These are phyloP conservation scores for Pristionchus exspectatus DNA, from an alignment of 2,888 invertebrate genomes.

Conservation along the genomic window DNA sequence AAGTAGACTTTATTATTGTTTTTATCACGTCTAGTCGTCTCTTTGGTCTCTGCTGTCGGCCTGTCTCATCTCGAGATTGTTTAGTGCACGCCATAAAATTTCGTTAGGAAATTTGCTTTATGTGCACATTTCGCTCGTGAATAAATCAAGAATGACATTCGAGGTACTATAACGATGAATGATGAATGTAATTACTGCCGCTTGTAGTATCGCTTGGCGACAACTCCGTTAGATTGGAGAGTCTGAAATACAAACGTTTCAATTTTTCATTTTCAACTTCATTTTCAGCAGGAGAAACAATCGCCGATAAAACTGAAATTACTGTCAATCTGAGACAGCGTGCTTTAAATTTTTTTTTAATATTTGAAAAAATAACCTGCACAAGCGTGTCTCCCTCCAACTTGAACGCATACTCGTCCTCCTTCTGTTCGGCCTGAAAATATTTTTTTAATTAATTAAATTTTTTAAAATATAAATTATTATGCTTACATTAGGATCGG, in stretches of 20 bases:
- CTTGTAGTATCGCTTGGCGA: slow-evolving; percentile 19
- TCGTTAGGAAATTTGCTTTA: no score
- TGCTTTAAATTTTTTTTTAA: no score
- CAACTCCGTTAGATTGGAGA: neutral
- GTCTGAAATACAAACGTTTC: slow-evolving; percentile 14
- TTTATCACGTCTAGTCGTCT: no score
- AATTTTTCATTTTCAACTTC: no score
- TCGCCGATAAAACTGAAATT: neutral
- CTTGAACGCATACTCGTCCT: slow-evolving; percentile 74
- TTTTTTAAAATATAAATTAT: neutral
- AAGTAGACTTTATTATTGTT: no score
- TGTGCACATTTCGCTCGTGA: no score
- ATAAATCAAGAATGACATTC: no score
- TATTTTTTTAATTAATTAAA: neutral
- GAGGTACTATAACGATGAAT: no score
- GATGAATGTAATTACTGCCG: neutral
- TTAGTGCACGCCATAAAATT: no score
- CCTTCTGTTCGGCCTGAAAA: slow-evolving; percentile 72
- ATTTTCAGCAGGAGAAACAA: neutral
- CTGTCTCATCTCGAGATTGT: no score
- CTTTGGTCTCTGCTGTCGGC: no score
- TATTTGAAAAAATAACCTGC: neutral
- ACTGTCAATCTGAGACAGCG: no score
- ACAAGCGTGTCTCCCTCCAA: slow-evolving; percentile 23
- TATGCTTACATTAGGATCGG: slow-evolving; percentile 51